Percentiles rank a stretch among this genome's conserved stretches.
phyloP scores from a whole-genome alignment of 2,113 vertebrate genomes.

The Pardalotus punctatus region DNA sequence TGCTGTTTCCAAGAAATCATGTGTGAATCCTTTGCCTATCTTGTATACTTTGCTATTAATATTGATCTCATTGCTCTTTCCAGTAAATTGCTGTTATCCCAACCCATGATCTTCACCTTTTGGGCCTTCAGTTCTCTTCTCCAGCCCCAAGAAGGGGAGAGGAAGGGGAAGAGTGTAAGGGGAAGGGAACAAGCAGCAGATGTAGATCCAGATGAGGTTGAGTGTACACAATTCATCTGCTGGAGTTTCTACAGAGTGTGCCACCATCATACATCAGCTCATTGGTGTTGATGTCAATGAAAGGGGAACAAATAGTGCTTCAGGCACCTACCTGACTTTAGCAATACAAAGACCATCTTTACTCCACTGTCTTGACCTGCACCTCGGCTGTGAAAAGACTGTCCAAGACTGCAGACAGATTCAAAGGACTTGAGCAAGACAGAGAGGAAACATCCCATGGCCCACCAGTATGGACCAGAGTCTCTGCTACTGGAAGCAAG shows the following conservation, averaged over 20 bases:
- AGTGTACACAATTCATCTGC: neutral
- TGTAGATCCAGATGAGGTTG: neutral
- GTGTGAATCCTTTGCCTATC: neutral
- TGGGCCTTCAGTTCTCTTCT: neutral
- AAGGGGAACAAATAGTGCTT: neutral
- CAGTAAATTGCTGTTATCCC: neutral
- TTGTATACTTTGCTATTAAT: neutral
- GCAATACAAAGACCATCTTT: neutral
- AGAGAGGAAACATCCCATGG: neutral
- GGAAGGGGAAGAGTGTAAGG: no score
- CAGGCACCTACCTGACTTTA: neutral
- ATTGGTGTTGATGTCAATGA: neutral
- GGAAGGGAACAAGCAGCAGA: neutral
- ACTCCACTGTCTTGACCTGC: neutral
- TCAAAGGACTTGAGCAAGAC: neutral
- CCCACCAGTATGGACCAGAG: neutral
- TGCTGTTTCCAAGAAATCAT: fast-evolving
- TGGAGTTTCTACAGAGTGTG: neutral
- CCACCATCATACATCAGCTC: neutral
- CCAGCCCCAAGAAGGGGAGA: neutral
- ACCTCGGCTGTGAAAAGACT: neutral
- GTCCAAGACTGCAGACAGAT: neutral
- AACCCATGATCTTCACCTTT: neutral
- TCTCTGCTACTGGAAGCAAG: neutral
- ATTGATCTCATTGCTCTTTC: neutral